Base-by-base conservation (phyloP, 2,888 invertebrate species). In the Synergus laeviventris region DNA sequence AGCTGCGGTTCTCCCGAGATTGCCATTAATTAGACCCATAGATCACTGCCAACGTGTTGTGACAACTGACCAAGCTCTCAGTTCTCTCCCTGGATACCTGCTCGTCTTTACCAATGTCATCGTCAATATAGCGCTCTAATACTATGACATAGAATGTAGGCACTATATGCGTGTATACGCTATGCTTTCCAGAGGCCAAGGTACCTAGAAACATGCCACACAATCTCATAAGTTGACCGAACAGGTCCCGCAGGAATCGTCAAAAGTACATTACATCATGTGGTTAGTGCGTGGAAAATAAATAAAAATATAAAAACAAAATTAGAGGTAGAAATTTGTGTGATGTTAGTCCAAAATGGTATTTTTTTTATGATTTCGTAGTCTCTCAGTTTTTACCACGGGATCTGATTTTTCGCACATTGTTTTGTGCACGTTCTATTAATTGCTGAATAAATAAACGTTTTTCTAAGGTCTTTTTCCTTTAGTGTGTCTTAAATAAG, bases 201-300 rank as follows among this genome's bases (percentile, higher is more conserved):
- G 36, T 31, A 70, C 24, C 49, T 45, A 49, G 70, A 7, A 49
- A 49, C 70, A 31, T 31, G 16, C 31, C 9, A 77, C 78, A 77
- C 75, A 77, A 79, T 79, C 79, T 74, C 77, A 75, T 79, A 78
- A 81, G 79, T 81, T 76, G 79, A 78, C 78, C 79, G 76, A 78
- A 81, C 75, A 75, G 49, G 75, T 78, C 79, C 78, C 81, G 38
- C 62, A 75, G 75, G 81, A 75, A 78, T 76, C 74, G 73, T 74
- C 70, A 75, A 70, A 78, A 79, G 75, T 74, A 74, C 70, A 78
- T 78, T 36, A 70, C 70, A 70, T 70, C 49, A 54, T 11, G 31
- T 12, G 70, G 12, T 70, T 11, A n/a, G 14, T 21, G 5, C 1
- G 24, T 24, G 12, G 14, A 3, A 14, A 21, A 14, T 12, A 12